A percentile compares a stretch with the other conserved stretches of the same genome.
Evolutionary conservation across 2,113 vertebrate genomes (phyloP).

Genomic region (Nannobrachium achirus): DNA sequence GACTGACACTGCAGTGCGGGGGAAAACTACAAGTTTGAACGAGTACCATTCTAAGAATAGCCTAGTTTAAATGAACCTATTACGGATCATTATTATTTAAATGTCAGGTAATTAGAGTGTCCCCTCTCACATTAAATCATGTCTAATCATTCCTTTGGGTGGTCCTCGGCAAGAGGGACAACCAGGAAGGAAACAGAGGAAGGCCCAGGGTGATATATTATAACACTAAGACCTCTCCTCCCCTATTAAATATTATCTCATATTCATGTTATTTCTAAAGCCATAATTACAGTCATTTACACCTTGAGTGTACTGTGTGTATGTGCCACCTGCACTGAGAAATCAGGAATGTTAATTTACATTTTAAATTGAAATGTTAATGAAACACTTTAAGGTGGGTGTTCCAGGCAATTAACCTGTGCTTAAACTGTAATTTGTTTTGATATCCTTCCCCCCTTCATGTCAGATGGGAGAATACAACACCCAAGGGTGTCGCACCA

Average conservation of each 20-base stretch:
- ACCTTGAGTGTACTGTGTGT: slow-evolving; percentile 42
- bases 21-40: too few species aligned
- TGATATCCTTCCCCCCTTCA: slow-evolving; percentile 7
- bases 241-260: not conserved
- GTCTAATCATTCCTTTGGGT: too few species aligned
- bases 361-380: slow-evolving; percentile 31
- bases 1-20: too few species aligned
- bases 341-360: slow-evolving; percentile 59
- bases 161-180: not conserved
- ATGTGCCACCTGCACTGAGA: slow-evolving; percentile 44
- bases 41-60: too few species aligned
- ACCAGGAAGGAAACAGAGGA: not conserved
- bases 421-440: slow-evolving; percentile 44
- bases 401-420: not conserved
- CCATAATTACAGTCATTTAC: slow-evolving; percentile 34
- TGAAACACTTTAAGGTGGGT: too few species aligned
- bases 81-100: too few species aligned
- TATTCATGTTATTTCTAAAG: slow-evolving; percentile 11
- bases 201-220: not conserved
- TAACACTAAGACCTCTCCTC: not conserved
- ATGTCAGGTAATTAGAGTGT: too few species aligned
- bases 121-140: too few species aligned
- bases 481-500: too few species aligned
- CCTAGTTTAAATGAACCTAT: too few species aligned
- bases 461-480: slow-evolving; percentile 33